Base-by-base conservation (phyloP, 2,113 vertebrate species). In the Chrysochloris asiatica region DNA sequence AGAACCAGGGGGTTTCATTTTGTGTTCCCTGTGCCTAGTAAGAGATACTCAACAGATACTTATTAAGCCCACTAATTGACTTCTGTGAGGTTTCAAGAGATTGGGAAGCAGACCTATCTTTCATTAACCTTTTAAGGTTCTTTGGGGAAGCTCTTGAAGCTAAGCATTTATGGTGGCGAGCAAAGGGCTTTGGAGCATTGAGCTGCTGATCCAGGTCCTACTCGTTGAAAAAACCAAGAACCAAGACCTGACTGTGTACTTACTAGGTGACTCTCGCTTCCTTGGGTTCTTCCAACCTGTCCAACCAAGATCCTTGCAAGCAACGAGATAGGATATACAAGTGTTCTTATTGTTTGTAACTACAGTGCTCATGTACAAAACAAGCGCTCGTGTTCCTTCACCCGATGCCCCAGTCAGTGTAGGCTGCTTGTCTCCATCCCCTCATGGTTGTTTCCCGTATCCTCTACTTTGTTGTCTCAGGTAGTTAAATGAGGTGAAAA, bases 301-400 rank as follows among this genome's bases (percentile, higher is more conserved):
- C 65, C 75, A 87, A 5, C 8, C 91, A 92, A n/a, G 43, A 81
- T 63, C 54, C 24, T 90, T 85, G 88, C 45, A 76, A 14, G 59
- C 77, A 69, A 69, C 54, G 75, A 92, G 48, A 33, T 73, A 59
- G 22, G 43, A 50, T 71, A 17, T 76, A n/a, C 69, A 38, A 50
- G 26, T 81, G 52, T 69, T 69, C n/a, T n/a, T n/a, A n/a, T n/a
- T 38, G 17, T 38, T 69, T 21, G 6, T 8, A 36, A 24, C 24
- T 63, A 33, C 14, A 36, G 26, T 84, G 22, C 47, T 92, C 71
- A 76, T 19, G 56, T 43, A 85, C 38, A 79, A 93, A 41, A 24
- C 45, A 48, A n/a, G n/a, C n/a, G n/a, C 76, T 69, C 13, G 19
- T 72, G 56, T 72, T 56, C 48, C 47, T 61, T 77, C 17, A 22